These are phyloP conservation scores for Scylla paramamosain DNA, from an alignment of 1,140 invertebrate species.

Conservation along the genomic window DNA sequence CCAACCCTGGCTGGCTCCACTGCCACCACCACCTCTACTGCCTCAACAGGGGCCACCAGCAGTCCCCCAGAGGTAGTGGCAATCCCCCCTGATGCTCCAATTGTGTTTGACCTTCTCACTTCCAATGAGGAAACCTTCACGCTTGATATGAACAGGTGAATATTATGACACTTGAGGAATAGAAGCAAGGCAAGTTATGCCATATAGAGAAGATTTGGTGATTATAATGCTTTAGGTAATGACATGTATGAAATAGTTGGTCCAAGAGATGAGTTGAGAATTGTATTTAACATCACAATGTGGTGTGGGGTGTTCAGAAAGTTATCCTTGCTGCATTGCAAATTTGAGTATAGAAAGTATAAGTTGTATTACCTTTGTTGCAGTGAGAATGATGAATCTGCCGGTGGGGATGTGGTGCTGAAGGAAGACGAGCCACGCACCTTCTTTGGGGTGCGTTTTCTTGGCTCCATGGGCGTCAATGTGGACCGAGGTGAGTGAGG, in stretches of 20 bases:
- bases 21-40: constrained; percentile 30
- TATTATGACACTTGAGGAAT: background rate
- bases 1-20: constrained; percentile 32
- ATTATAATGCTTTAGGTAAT: too few relatives aligned
- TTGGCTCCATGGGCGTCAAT: constrained; percentile 70
- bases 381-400: constrained; percentile 14
- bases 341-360: background rate
- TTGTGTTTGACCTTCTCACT: constrained; percentile 69
- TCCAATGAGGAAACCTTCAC: constrained; percentile 57
- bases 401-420: background rate
- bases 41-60: constrained; percentile 2
- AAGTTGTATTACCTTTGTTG: background rate
- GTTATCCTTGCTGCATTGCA: too few relatives aligned
- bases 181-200: too few relatives aligned
- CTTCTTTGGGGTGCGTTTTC: constrained; percentile 62
- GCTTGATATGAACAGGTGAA: constrained; percentile 34
- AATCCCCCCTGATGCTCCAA: constrained; percentile 57
- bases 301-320: too few relatives aligned
- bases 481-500: constrained; percentile 65
- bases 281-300: too few relatives aligned
- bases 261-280: too few relatives aligned
- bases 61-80: constrained; percentile 39
- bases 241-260: too few relatives aligned
- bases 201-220: too few relatives aligned
- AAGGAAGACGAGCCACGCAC: constrained; percentile 16